Conservation (phyloP, 2,888 invertebrate species). For the Hyposoter didymator region DNA sequence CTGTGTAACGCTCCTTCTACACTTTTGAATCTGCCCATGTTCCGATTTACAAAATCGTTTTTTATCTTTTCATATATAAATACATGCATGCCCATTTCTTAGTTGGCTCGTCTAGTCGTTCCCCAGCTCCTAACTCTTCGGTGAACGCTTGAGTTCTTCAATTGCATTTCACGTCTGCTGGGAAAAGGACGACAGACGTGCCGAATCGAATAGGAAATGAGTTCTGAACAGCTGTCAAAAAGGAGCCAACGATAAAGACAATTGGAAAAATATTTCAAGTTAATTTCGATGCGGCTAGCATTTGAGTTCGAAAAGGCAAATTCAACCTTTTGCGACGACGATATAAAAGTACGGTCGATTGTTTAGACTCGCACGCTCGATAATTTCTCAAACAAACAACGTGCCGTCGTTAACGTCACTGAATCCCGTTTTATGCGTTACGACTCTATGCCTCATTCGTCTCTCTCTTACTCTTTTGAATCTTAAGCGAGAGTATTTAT, state of each 20-base stretch:
- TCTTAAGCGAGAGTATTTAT: slow-evolving; percentile 29
- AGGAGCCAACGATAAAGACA: slow-evolving; percentile 1
- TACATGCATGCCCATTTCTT: background rate
- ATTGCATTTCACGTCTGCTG: too few species aligned
- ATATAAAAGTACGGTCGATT: slow-evolving; percentile 3
- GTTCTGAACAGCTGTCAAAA: background rate
- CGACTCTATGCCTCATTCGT: slow-evolving; percentile 72
- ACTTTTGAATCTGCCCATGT: slow-evolving; percentile 8
- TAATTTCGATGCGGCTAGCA: background rate
- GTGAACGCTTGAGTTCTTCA: background rate
- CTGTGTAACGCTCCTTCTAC: slow-evolving; percentile 2
- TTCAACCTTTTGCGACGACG: background rate
- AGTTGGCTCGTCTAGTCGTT: background rate
- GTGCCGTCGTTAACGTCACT: slow-evolving; percentile 77
- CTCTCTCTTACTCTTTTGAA: slow-evolving; percentile 52
- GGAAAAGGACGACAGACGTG: background rate
- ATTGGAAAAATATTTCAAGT: background rate
- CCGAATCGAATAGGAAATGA: background rate
- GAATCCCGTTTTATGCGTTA: slow-evolving; percentile 77
- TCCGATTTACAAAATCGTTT: background rate
- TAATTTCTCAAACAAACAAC: slow-evolving; percentile 77
- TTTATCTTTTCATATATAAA: background rate
- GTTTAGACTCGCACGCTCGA: slow-evolving; percentile 64
- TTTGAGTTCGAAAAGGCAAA: background rate
- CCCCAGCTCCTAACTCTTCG: background rate